Base-by-base conservation (phyloP, 2,797 vertebrate genomes). In the Tokudaia muenninki region DNA sequence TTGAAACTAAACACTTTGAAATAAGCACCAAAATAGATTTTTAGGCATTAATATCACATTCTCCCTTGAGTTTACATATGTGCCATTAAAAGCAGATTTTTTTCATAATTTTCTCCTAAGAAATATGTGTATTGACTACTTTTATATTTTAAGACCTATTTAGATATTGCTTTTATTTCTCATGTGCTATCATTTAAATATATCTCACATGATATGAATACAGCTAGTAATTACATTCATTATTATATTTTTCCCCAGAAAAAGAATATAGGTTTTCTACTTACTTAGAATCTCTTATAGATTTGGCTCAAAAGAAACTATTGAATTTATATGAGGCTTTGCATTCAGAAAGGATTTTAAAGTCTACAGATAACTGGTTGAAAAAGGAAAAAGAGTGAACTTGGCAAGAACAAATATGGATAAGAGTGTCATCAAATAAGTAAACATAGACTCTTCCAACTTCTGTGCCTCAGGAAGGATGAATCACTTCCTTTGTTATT, bases 271-370 rank as follows among this genome's bases (percentile, higher is more conserved):
- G 47, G 17, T 87, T 92, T 97, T 94, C 50, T 94, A 72, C 63
- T 34, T 17, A 86, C 91, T 95, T 91, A 89, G 86, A 94, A 90
- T 67, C 22, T 74, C 34, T 94, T 90, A 97, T 44, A 87, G 75
- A 87, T 96, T 95, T 96, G 77, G 83, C 22, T 78, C 41, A 91
- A 94, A 97, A 84, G 79, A 94, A 96, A 96, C 57, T 95, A 97
- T 96, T 91, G 82, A 95, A 94, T 70, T 94, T 95, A 55, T 31
- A 95, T 61, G 47, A 82, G 52, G 52, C 86, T 97, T 96, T 90
- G 88, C 92, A 88, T 41, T 29, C 31, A 29, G 31, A 94, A 92
- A 80, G 34, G 88, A 86, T 57, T 92, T 90, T 94, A 34, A 34
- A 14, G 10, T 41, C 61, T 41, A 95, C 74, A 37, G 72, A 34